phyloP scores from a whole-genome alignment of 2,797 vertebrate species.

The Pseudopleuronectes americanus region DNA sequence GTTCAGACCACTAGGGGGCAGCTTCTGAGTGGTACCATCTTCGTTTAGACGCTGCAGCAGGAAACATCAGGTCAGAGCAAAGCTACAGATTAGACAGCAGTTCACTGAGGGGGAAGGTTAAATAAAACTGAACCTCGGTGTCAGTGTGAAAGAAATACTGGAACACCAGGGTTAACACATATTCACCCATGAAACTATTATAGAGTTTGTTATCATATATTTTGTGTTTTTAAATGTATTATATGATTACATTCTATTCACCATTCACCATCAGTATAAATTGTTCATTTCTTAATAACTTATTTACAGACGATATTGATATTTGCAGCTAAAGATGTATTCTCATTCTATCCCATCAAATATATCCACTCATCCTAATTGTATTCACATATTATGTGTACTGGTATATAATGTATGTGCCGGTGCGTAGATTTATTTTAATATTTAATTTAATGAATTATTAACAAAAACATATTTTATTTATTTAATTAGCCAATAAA shows the following conservation, averaged over 20 bases:
- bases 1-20: constrained; percentile 83
- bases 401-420: too few relatives aligned
- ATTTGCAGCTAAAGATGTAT: background rate
- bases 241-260: too few relatives aligned
- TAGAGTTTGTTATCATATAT: too few relatives aligned
- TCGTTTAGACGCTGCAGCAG: constrained; percentile 78
- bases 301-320: too few relatives aligned
- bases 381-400: too few relatives aligned
- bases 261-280: too few relatives aligned
- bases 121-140: background rate
- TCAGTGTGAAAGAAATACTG: background rate
- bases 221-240: too few relatives aligned
- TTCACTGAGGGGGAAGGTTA: constrained; percentile 20
- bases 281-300: too few relatives aligned
- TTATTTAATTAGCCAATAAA: too few relatives aligned
- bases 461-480: too few relatives aligned
- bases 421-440: too few relatives aligned
- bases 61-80: constrained; percentile 71
- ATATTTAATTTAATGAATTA: too few relatives aligned
- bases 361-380: background rate
- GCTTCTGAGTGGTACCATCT: constrained; percentile 78
- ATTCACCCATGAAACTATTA: background rate
- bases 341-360: background rate
- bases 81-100: constrained; percentile 26
- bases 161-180: constrained; percentile 9